These are phyloP conservation scores for Mya arenaria DNA, from an alignment of 1,140 invertebrate genomes.

Conservation along the genomic window DNA sequence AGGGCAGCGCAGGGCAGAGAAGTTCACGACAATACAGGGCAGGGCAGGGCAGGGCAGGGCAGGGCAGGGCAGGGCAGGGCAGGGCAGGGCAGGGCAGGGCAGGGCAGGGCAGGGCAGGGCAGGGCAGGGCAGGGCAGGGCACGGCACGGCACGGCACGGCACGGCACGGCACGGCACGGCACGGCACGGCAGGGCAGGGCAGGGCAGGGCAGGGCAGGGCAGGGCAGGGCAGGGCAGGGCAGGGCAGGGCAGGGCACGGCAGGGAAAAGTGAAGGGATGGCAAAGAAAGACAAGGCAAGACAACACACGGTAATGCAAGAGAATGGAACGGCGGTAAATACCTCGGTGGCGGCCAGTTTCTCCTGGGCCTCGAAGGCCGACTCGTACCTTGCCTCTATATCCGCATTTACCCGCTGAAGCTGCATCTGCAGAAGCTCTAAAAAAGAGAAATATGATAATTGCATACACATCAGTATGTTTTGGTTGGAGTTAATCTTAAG, in stretches of 20 bases:
- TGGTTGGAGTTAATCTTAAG: too few species aligned
- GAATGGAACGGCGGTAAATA: neutral
- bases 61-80: neutral
- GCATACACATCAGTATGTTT: too few species aligned
- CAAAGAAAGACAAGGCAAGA: too few species aligned
- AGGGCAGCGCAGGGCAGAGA: neutral
- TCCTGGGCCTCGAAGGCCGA: constrained; percentile 19
- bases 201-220: neutral
- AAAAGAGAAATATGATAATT: too few species aligned
- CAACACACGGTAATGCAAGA: too few species aligned
- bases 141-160: neutral
- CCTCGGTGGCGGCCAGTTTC: constrained; percentile 2
- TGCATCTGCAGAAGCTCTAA: constrained; percentile 10
- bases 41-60: neutral
- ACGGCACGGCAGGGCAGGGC: neutral
- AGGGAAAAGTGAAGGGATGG: too few species aligned
- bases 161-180: neutral
- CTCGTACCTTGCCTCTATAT: constrained; percentile 21
- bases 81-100: neutral
- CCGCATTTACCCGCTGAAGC: neutral
- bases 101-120: neutral
- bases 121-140: neutral
- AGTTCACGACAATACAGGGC: neutral
- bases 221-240: neutral
- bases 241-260: neutral